Base-by-base conservation (phyloP, 2,888 invertebrate species). In the Drosophila dives region DNA sequence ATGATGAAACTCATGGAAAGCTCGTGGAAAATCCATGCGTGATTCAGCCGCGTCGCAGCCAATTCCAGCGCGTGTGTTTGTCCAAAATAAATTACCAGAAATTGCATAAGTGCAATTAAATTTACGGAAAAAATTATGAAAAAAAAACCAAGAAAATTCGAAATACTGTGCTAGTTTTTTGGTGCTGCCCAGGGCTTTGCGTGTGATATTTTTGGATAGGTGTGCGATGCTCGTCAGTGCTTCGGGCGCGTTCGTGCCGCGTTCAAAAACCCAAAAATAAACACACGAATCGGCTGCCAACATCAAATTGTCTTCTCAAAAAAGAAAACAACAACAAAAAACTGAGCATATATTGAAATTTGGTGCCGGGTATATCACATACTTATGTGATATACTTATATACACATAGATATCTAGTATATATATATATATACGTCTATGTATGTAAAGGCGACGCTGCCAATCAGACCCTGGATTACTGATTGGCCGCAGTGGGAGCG, bases 181-280 rank as follows among this genome's bases (percentile, higher is more conserved):
- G 75, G 75, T 73, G 81, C 78, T 89, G 83, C 91, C 91, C 91
- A 91, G 91, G 91, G 86, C 89, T 88, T 81, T 82, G 86, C 90
- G 86, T 86, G 90, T 91, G 91, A 89, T 91, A 91, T 91, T 91
- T 91, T 91, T 91, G 91, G 91, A 90, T 74, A 77, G 85, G 83
- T 86, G 82, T 82, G 82, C 74, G 45, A 45, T 15, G 81, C 77
- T 86, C 80, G 75, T 77, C 54, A 49, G 32, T 55, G 53, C 70
- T 66, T 87, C 83, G 83, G 86, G 77, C 71, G 66, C 48, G 71
- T 80, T 91, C 91, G 91, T 76, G 73, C 68, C 55, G 58, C 75
- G 71, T 68, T 72, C 45, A 45, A 4, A 62, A 71, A 61, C 81
- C 91, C 90, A 91, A 91, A 91, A 88, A 87, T 91, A 91, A 91